Evolutionary conservation across 2,113 vertebrate genomes (phyloP), one percentile per base, ranked within the genome.

Genomic region (Ariopsis seemanni): DNA sequence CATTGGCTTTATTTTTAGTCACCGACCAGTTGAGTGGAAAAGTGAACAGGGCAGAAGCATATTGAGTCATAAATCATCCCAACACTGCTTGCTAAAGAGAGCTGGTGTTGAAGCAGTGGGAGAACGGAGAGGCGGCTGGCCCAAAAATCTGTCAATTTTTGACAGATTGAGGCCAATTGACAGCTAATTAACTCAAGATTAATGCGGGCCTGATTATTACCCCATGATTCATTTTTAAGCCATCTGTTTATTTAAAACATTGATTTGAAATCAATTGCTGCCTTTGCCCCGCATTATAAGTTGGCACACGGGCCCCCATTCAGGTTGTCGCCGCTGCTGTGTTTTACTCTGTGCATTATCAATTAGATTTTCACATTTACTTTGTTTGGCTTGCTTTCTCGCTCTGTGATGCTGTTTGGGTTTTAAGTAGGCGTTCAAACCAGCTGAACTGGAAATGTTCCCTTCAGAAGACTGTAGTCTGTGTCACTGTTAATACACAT

Each of bases 21-120:
- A 53, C 42, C 58, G 22, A 87, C 57, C 81, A 78, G 81, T 20
- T 84, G 72, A 84, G 27, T 84, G 86, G 71, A 84, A 87, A 77
- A 87, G 57, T 83, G 81, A 84, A 87, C 81, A 77, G 58, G 69
- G 57, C 50, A 18, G 71, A 87, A 87, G 58, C 82, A 83, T 87
- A 87, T 84, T 84, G 86, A 87, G 82, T 84, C 71, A 87, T 87
- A 83, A 87, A 87, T 87, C 86, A 87, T 78, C 77, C 50, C 82
- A 25, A 67, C 65, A 55, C 58, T n/a, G 80, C 53, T 78, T 63
- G 69, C 80, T 83, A 83, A 77, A 18, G n/a, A 62, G 25, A 55
- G 69, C 81, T 53, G 17, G 62, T 57, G 78, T 65, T 14, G 42
- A 55, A 27, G 20, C 48, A 10, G 9, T 0, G 30, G 18, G 12